A percentile compares a stretch with the other conserved stretches of the same genome.
Evolutionary conservation across 2,797 vertebrate species (phyloP).

Genomic region (Alcedo atthis): DNA sequence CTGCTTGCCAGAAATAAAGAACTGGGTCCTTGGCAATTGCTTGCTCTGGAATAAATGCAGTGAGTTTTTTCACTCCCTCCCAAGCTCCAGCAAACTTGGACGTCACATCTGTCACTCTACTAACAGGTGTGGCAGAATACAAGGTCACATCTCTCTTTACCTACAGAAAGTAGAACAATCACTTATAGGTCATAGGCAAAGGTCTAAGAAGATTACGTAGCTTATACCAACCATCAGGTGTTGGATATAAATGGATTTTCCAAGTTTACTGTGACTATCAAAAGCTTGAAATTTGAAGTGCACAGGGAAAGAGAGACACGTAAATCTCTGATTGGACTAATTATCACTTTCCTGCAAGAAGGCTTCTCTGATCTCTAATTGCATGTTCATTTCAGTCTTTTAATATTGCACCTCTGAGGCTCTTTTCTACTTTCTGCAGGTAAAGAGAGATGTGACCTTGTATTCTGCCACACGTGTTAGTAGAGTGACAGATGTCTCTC

Average conservation of each 20-base stretch:
- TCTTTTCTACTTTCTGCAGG: neutral
- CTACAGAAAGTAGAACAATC: neutral
- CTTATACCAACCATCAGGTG: neutral
- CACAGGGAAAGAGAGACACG: neutral
- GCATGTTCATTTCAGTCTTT: conserved; percentile 24
- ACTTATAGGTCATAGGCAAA: neutral
- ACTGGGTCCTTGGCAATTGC: neutral
- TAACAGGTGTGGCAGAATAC: fast-evolving
- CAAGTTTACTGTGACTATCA: conserved; percentile 6
- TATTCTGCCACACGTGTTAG: neutral
- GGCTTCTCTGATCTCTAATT: conserved; percentile 63
- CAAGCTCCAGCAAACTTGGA: neutral
- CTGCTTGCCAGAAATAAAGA: neutral
- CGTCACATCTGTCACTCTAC: neutral
- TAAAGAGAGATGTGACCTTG: neutral
- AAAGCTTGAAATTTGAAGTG: conserved; percentile 14
- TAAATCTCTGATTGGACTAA: conserved; percentile 32
- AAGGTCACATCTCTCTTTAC: neutral
- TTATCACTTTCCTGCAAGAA: conserved; percentile 49
- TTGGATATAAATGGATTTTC: conserved; percentile 31
- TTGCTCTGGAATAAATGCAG: neutral
- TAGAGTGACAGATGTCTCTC: neutral
- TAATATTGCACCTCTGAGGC: neutral
- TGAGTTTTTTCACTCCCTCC: neutral
- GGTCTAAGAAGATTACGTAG: neutral